Conservation (phyloP, 2,113 vertebrate species). For the Macaca nemestrina region DNA sequence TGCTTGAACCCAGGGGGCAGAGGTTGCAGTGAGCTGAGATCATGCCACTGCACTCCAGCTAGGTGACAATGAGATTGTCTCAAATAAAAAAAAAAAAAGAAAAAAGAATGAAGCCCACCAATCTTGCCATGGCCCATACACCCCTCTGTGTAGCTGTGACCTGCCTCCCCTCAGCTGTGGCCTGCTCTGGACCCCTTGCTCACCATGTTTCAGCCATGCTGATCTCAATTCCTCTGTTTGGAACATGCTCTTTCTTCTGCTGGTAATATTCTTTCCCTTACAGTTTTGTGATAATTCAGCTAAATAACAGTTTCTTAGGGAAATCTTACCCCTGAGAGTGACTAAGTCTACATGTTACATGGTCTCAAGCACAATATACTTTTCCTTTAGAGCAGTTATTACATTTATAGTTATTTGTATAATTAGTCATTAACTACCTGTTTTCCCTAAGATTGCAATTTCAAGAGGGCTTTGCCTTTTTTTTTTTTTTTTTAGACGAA, state of each 20-base stretch:
- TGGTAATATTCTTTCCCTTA: neutral
- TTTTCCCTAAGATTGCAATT: neutral
- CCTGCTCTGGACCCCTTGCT: neutral
- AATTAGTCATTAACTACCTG: neutral
- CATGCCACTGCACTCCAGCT: neutral
- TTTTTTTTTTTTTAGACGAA: too few relatives aligned
- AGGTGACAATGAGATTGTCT: neutral
- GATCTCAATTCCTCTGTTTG: neutral
- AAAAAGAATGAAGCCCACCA: neutral
- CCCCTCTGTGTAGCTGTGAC: neutral
- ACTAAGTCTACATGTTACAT: neutral
- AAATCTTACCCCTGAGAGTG: neutral
- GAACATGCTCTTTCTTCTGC: neutral
- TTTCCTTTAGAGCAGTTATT: neutral
- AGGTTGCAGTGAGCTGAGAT: neutral
- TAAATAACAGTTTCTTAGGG: neutral
- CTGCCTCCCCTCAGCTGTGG: neutral
- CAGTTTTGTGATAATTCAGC: neutral
- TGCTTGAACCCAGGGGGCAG: neutral
- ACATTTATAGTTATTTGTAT: neutral
- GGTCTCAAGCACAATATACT: neutral
- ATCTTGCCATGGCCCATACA: neutral
- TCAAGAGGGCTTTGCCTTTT: neutral
- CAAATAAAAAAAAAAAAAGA: neutral
- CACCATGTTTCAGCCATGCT: neutral